Evolutionary conservation across 2,797 vertebrate genomes (phyloP).

Genomic region (Rhynchotus rufescens): DNA sequence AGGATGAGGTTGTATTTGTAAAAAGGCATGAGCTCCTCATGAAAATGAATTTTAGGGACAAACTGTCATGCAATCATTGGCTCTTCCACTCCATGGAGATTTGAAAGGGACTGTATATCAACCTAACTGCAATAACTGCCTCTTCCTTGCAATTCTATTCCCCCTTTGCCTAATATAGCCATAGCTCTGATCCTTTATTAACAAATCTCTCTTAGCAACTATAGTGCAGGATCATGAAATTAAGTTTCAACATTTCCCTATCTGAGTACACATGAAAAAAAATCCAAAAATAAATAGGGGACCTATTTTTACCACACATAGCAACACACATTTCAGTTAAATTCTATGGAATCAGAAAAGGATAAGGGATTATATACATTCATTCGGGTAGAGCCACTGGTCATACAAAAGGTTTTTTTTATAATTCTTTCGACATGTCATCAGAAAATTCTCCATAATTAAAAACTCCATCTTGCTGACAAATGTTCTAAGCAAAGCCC

Average conservation of each 20-base stretch:
- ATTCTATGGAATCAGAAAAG: not conserved
- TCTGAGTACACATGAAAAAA: constrained; percentile 30
- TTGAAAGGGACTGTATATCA: constrained; percentile 35
- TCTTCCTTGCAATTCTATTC: constrained; percentile 17
- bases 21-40: constrained; percentile 74
- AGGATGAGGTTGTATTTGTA: constrained; percentile 69
- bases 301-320: constrained; percentile 56
- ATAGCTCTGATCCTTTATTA: constrained; percentile 24
- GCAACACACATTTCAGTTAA: constrained; percentile 60
- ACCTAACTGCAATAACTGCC: not conserved
- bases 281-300: constrained; percentile 14
- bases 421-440: constrained; percentile 15
- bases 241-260: constrained; percentile 16
- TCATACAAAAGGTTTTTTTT: constrained; percentile 19
- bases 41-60: constrained; percentile 72
- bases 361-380: constrained; percentile 17
- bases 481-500: constrained; percentile 33
- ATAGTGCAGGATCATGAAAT: not conserved
- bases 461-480: constrained; percentile 9
- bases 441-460: not conserved
- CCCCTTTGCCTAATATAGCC: constrained; percentile 24
- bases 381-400: constrained; percentile 27
- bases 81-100: constrained; percentile 35
- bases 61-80: constrained; percentile 71
- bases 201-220: constrained; percentile 19